Base-by-base conservation (phyloP, 1,140 invertebrate genomes). In the Temnothorax curvispinosus region DNA sequence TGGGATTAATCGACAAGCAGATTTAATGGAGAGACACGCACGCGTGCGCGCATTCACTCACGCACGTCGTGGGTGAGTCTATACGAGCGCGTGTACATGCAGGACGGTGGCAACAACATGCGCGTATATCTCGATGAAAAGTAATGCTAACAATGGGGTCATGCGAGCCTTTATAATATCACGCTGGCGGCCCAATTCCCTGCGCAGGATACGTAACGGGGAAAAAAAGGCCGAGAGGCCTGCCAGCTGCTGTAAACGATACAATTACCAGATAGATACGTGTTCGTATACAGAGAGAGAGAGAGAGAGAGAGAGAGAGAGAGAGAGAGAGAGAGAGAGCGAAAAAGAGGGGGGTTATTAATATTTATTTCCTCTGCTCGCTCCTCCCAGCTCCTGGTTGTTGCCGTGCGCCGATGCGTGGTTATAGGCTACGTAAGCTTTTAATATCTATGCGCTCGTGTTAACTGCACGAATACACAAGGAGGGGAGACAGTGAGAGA, bases 141-240 rank as follows among this genome's bases (percentile, higher is more conserved):
- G 89, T 90, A 85, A 86, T 85, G 75, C 80, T 89, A 92, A 94
- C 93, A 94, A 94, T 93, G 89, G 93, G 89, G 90, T 91, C 92
- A 92, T 92, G 92, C 89, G 91, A 93, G 91, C 92, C 92, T 92
- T 92, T 94, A 89, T 93, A 85, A 93, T 92, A 93, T 93, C 92
- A 89, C 89, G 90, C 85, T 87, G 80, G 69, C 80, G 80, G 80
- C 80, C 80, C 80, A 84, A 84, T 84, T 84, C 80, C 69, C 80
- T 32, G 69, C 13, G 69, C 69, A 84, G 75, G 85, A 78, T 69
- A 67, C 75, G 64, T 54, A 71, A 71, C 77, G 62, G 77, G 87
- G 82, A 69, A 75, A 75, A 27, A 88, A 81, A 88, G 86, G 86
- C 71, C 87, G 81, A 93, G 90, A 89, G 84, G 87, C 69, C 86